Conservation (phyloP, 2,888 invertebrate species). For the Norana najaformis region DNA sequence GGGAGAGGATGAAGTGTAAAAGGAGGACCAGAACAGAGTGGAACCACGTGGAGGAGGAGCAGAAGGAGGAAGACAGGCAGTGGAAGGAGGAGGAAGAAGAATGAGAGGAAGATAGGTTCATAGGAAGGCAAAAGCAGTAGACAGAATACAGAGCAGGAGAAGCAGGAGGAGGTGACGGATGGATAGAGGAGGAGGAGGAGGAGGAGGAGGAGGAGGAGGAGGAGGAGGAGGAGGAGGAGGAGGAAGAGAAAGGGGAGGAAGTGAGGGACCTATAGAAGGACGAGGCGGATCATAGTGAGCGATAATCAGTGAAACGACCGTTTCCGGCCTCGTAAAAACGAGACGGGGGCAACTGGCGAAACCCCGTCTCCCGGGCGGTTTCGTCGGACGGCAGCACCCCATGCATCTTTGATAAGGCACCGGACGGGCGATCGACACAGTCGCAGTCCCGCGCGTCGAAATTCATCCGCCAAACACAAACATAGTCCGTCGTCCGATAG, state of each 20-base stretch:
- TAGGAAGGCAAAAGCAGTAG: neutral
- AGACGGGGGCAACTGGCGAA: neutral
- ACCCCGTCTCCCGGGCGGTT: neutral
- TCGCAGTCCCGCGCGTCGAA: conserved; percentile 6
- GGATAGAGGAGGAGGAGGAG: neutral
- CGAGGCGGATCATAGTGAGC: neutral
- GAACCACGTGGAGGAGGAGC: neutral
- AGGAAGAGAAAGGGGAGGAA: neutral
- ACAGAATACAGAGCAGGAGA: neutral
- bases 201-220: neutral
- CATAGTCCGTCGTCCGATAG: neutral
- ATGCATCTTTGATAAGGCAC: conserved; percentile 22
- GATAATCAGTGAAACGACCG: neutral
- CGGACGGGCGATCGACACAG: neutral
- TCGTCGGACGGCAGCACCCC: neutral
- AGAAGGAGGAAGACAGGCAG: neutral
- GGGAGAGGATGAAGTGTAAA: neutral
- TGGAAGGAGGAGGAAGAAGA: neutral
- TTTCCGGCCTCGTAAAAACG: conserved; percentile 23
- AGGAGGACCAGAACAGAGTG: too few relatives aligned
- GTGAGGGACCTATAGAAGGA: neutral
- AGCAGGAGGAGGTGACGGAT: neutral
- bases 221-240: neutral
- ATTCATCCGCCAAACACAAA: conserved; percentile 10
- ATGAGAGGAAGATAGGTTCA: neutral